A percentile compares a stretch with the other conserved stretches of the same genome.
Evolutionary conservation across 1,140 invertebrate species (phyloP).

Genomic region (Apis mellifera): Amel_HAv3.1 CM009945.2:7358501-7359000

Average conservation of each 20-base stretch:
- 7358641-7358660: too few relatives aligned
- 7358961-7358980: not conserved
- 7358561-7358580: too few relatives aligned
- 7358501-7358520: too few relatives aligned
- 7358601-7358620: too few relatives aligned
- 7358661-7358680: too few relatives aligned
- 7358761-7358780: not conserved
- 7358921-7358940: slow-evolving; percentile 30
- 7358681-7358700: too few relatives aligned
- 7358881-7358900: not conserved
- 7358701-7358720: too few relatives aligned
- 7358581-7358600: too few relatives aligned
- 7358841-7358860: slow-evolving; percentile 1
- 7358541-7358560: too few relatives aligned
- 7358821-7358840: not conserved
- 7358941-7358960: not conserved
- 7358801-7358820: not conserved
- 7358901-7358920: not conserved
- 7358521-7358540: too few relatives aligned
- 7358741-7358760: slow-evolving; percentile 33
- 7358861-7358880: not conserved
- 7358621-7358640: too few relatives aligned
- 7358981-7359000: not conserved
- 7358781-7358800: not conserved
- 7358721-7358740: not conserved